Evolutionary conservation across 2,797 vertebrate species (phyloP), one percentile per base, ranked within the genome.

Genomic region (Phoxinus dragarum): DNA sequence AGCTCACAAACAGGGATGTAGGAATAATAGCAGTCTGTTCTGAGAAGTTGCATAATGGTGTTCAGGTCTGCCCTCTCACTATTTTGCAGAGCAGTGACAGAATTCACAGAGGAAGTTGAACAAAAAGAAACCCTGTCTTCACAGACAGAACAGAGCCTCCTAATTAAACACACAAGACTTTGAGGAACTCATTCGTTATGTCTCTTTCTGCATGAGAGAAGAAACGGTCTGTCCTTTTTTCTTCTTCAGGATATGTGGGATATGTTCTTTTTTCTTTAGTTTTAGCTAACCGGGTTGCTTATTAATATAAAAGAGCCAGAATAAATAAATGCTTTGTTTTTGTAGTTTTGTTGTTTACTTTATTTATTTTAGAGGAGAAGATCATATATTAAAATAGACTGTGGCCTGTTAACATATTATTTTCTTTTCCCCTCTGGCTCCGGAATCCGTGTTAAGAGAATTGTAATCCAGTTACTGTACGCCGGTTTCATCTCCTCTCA

Each of bases 71-170:
- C 36, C 76, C 31, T 82, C 64, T 89, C 72, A 67, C 79, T 75
- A 80, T 84, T 69, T 90, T 91, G 87, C 83, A 90, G 88, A 88
- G 87, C 76, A 88, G 89, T 87, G 89, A 89, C 81, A 89, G 88
- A 91, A 90, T 86, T 90, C 90, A 91, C 89, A 88, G 66, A 86
- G 88, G 89, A 89, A 80, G 91, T 78, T 72, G 78, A 89, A 88
- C 84, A 88, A 88, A 87, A 84, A 80, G 77, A 83, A 66, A 64
- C 47, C 69, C 84, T 86, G 87, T 91, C 86, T 86, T 42, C 66
- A 3, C 40, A 61, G 52, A 75, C 80, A 80, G 72, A 84, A 76
- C 49, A 88, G 82, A 82, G 67, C 67, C 47, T 84, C 86, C 69
- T 88, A 85, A 89, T 90, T 90, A 86, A 89, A 88, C 88, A 89